Conservation (phyloP, 2,797 vertebrate genomes). For the Falco naumanni region DNA sequence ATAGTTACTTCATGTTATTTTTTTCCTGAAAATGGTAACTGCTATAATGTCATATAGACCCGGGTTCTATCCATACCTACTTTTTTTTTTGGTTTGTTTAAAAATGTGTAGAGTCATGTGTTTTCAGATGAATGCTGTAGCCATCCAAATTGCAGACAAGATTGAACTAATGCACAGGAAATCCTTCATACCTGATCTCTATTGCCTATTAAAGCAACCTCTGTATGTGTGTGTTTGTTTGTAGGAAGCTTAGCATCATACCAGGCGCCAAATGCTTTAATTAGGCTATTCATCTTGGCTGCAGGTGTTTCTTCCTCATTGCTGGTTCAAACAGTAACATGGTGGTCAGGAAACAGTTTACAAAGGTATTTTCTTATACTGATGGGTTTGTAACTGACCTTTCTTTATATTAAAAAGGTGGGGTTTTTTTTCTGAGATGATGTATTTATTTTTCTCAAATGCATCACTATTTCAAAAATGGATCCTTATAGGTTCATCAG, state of each 20-base stretch:
- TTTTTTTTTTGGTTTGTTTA: neutral
- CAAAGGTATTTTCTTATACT: conserved; percentile 70
- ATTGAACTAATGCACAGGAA: neutral
- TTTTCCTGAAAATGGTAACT: neutral
- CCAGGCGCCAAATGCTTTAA: conserved; percentile 66
- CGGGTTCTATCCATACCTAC: neutral
- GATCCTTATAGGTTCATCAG: conserved; percentile 68
- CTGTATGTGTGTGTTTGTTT: neutral
- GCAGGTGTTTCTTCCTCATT: conserved; percentile 73
- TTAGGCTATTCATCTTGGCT: conserved; percentile 67
- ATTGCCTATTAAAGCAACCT: neutral
- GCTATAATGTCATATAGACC: neutral
- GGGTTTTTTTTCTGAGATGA: neutral
- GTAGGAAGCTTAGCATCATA: conserved; percentile 74
- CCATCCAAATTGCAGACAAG: neutral
- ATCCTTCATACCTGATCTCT: neutral
- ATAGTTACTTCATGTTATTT: neutral
- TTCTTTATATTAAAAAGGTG: neutral
- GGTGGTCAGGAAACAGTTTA: conserved; percentile 77
- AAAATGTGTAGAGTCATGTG: neutral
- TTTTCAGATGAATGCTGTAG: neutral
- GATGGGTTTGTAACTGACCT: neutral
- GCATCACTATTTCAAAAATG: neutral
- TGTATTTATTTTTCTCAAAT: neutral
- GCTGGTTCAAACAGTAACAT: conserved; percentile 73